These are phyloP conservation scores for Eupsittula cactorum DNA, from an alignment of 2,113 vertebrate genomes.

Conservation along the genomic window DNA sequence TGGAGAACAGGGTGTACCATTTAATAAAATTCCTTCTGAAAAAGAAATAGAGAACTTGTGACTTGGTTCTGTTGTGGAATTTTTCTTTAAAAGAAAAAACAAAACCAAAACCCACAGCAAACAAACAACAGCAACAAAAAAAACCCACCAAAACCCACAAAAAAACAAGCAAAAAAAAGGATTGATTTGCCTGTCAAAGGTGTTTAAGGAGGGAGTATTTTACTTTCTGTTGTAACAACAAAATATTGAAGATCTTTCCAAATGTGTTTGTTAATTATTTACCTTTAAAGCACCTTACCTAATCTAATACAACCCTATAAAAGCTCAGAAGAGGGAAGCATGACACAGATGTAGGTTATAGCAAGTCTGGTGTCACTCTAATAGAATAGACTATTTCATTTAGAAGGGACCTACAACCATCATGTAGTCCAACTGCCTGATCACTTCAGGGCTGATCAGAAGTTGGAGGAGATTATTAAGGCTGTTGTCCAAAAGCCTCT, in stretches of 20 bases:
- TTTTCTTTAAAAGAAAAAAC: neutral
- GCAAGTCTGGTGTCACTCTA: neutral
- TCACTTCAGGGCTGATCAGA: neutral
- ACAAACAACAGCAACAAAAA: neutral
- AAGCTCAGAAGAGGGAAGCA: neutral
- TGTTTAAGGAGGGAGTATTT: neutral
- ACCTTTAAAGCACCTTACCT: neutral
- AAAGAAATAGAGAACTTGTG: neutral
- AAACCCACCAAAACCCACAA: neutral
- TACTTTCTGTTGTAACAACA: neutral
- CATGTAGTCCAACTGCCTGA: neutral
- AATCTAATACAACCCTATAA: neutral
- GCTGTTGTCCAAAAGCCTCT: neutral
- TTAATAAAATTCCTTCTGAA: neutral
- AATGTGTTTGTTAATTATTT: neutral
- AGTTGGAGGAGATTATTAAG: neutral
- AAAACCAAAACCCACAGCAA: neutral
- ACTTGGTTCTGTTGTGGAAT: neutral
- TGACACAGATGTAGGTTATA: neutral
- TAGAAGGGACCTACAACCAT: neutral
- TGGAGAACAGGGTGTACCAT: neutral
- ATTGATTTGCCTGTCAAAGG: neutral
- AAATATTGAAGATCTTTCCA: neutral
- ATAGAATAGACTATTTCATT: neutral
- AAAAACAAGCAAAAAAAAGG: neutral